phyloP scores from a whole-genome alignment of 2,888 invertebrate species.

The Platerodrilus igneus region DNA sequence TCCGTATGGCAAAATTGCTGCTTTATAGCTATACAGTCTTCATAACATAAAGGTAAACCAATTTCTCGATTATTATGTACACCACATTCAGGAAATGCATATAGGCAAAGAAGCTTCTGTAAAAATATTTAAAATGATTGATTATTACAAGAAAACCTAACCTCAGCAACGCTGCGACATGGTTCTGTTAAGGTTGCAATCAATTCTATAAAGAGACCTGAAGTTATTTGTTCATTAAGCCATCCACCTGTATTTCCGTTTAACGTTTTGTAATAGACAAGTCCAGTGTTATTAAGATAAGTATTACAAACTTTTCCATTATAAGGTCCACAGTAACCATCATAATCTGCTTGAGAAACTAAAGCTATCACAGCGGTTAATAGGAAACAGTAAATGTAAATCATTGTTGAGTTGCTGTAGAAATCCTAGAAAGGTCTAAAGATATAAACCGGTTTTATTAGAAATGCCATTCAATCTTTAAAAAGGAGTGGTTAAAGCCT shows the following conservation, averaged over 20 bases:
- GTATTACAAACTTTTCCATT: conserved; percentile 63
- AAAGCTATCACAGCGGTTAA: too few relatives aligned
- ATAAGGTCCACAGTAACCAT: conserved; percentile 81
- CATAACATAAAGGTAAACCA: conserved; percentile 79
- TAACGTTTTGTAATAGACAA: conserved; percentile 52
- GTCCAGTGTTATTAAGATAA: conserved; percentile 49
- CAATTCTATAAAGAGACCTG: conserved; percentile 81
- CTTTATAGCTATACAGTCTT: conserved; percentile 89
- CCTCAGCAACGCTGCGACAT: conserved; percentile 82
- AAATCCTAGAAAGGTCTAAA: too few relatives aligned
- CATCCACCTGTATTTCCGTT: conserved; percentile 61
- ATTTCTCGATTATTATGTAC: conserved; percentile 59
- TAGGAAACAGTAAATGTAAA: too few relatives aligned
- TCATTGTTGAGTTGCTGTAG: too few relatives aligned
- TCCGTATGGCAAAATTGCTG: conserved; percentile 89
- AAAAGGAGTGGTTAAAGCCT: too few relatives aligned
- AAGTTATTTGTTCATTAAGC: conserved; percentile 80
- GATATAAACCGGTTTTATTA: too few relatives aligned
- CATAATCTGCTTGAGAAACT: conserved; percentile 18
- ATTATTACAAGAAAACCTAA: conserved; percentile 35
- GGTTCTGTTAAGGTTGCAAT: conserved; percentile 74
- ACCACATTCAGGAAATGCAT: conserved; percentile 77
- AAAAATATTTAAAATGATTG: too few relatives aligned
- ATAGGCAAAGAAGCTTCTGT: conserved; percentile 80
- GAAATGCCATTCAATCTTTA: too few relatives aligned